Evolutionary conservation across 2,113 vertebrate genomes (phyloP), one percentile per base, ranked within the genome.

Genomic region (Hippocampus abdominalis): DNA sequence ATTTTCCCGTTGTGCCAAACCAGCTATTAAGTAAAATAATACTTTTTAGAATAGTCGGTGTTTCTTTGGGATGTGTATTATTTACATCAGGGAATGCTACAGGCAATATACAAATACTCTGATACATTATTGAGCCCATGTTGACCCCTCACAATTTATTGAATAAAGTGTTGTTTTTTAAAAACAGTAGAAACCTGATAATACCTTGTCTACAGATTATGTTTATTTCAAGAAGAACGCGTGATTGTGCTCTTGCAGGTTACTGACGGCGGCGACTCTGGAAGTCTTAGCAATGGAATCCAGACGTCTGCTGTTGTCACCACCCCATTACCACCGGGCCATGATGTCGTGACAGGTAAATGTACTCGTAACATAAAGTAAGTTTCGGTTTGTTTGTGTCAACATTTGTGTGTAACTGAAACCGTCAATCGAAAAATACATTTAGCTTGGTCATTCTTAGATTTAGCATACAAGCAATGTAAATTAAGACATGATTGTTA

Each of bases 331-430:
- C 90, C 94, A 68, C 83, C 93, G 64, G 92, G 92, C 80, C 95
- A 95, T n/a, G 95, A 88, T 1, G 69, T 95, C 83, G 93, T 95
- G 53, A 92, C 94, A 90, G 96, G 96, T 96, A 92, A 90, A 81
- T 51, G 27, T 66, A 6, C 46, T 53, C 23, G 36, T n/a, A 2
- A 3, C 42, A 36, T 20, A 64, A 20, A 18, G 13, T 23, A 51
- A 23, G 12, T 15, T 64, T 63, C 13, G 6, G 9, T 42, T 63
- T 20, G 9, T 36, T 40, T 63, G 21, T 11, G 8, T 40, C n/a
- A 9, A 11, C n/a, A 4, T 63, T n/a, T n/a, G 3, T 36, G 18
- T 63, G 36, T 40, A n/a, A 2, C 10, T 60, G 27, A 18, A 32
- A 16, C 13, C 1, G 32, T 54, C 8, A 3, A 23, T 54, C 8